Base-by-base conservation (phyloP, 2,113 vertebrate species). In the Oceanites oceanicus region DNA sequence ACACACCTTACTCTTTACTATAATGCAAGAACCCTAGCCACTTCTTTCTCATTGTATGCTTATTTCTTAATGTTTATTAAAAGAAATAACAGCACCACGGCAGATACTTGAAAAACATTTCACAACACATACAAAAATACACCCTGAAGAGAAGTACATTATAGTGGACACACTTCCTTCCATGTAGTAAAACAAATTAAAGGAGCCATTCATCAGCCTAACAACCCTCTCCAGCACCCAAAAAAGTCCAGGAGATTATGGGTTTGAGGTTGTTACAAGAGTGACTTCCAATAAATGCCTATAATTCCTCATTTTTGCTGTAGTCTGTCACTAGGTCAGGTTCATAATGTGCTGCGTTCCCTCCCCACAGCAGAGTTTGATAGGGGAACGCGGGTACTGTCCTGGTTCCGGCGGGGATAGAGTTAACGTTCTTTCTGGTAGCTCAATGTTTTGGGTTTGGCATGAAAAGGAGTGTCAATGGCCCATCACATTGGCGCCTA, bases 1-100 rank as follows among this genome's bases (percentile, higher is more conserved):
- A 50, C 11, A 50, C 15, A 52, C 4, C 0, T 32, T 12, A 8
- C 22, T 45, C 12, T 38, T 5, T 2, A 8, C 36, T 16, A 4
- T 1, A 66, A 38, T 0, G 3, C 38, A 62, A 34, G 81, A 42
- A 38, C 36, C 34, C 68, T 6, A 13, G 29, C 10, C 62, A 8
- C 62, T 27, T 34, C 47, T 32, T 45, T 20, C 73, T 86, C 66
- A 44, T 65, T 5, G 0, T 6, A 27, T 15, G 21, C 34, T 29
- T 21, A 9, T 19, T 85, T 44, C 62, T 38, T 38, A 38, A 38
- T 42, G 5, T 44, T 67, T 29, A 22, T 71, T 55, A 34, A 59
- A 68, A 62, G 80, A 50, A 61, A 80, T 50, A 19, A 50, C 0
- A 4, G 85, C 65, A 63, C 55, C 68, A 9, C 2, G 9, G 55